Evolutionary conservation across 2,888 invertebrate genomes (phyloP), one percentile per base, ranked within the genome.

Genomic region (Capitulum mitella): DNA sequence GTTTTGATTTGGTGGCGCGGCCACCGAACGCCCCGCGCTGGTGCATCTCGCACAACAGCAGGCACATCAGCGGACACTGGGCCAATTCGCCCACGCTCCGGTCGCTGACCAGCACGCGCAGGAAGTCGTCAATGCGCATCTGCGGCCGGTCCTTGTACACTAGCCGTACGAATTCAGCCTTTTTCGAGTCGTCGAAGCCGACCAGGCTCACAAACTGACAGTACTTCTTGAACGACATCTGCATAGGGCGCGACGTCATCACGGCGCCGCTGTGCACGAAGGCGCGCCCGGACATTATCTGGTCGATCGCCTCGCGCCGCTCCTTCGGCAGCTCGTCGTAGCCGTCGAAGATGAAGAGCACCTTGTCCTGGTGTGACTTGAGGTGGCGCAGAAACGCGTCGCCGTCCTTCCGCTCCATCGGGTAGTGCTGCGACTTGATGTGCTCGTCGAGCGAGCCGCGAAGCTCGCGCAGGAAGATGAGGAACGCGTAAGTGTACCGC

Each of bases 11-110:
- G 70, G 77, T 51, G 51, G 32, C 48, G 34, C 19, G 46, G 22
- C 29, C 48, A 29, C 64, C 29, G 51, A 51, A 26, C 37, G 76
- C 61, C 61, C 58, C 43, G 29, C 64, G 48, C 32, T 70, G 58
- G 22, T 61, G 58, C 46, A 83, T 81, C 77, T 83, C 77, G 1
- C 90, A 90, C 6, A 92, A 91, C 64, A 97, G 88, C 0, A 96
- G 92, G 26, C 92, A 91, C 37, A 96, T 94, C 85, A 97, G 96
- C 93, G 95, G 97, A 97, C 98, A 98, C 85, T 98, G 90, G 16
- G 98, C 89, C 86, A 98, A 98, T 83, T 98, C 97, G 37, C 98
- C 89, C 84, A 95, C 93, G 10, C 92, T 91, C 6, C 95, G 93
- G 85, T 95, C 95, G 0, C 96, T 95, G 0, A 96, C 93, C 78